These are phyloP conservation scores for Marasmarcha lunaedactyla DNA, from an alignment of 2,888 invertebrate genomes.

Conservation along the genomic window DNA sequence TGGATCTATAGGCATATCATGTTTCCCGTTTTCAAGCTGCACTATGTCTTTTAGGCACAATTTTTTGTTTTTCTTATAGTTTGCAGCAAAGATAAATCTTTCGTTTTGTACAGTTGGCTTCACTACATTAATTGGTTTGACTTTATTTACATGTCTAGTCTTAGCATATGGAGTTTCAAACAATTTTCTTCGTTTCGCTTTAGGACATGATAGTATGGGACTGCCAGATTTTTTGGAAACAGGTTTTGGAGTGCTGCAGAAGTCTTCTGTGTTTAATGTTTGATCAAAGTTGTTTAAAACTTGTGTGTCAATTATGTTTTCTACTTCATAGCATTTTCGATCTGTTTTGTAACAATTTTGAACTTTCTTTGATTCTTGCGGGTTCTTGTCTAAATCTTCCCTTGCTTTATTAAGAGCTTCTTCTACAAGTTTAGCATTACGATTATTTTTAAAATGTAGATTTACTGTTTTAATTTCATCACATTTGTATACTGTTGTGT, in stretches of 20 bases:
- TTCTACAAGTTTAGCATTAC: slow-evolving; percentile 20
- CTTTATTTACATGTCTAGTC: not conserved
- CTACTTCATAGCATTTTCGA: not conserved
- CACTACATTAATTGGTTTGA: not conserved
- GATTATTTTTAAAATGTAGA: slow-evolving; percentile 21
- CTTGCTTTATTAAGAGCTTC: slow-evolving; percentile 25
- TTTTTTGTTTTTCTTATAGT: slow-evolving; percentile 40
- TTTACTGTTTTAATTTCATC: slow-evolving; percentile 4
- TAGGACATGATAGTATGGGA: slow-evolving; percentile 49
- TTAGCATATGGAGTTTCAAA: slow-evolving; percentile 37
- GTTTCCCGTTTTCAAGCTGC: slow-evolving; percentile 16
- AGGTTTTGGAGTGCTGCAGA: slow-evolving; percentile 25
- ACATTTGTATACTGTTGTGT: slow-evolving; percentile 2
- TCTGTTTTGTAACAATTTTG: no score
- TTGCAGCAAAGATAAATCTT: slow-evolving; percentile 20
- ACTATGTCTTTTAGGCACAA: slow-evolving; percentile 28
- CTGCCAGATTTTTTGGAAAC: slow-evolving; percentile 41
- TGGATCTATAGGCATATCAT: slow-evolving; percentile 11
- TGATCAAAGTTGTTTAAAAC: slow-evolving; percentile 44
- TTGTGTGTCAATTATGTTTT: slow-evolving; percentile 38
- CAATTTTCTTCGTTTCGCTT: slow-evolving; percentile 36
- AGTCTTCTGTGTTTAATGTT: slow-evolving; percentile 43
- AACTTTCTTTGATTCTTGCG: no score
- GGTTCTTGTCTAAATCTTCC: no score
- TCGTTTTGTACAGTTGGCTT: slow-evolving; percentile 8